A percentile compares a stretch with the other conserved stretches of the same genome.
These are phyloP conservation scores for Orientallactaga sibirica DNA, from an alignment of 2,797 vertebrate species.

Conservation along the genomic window DNA sequence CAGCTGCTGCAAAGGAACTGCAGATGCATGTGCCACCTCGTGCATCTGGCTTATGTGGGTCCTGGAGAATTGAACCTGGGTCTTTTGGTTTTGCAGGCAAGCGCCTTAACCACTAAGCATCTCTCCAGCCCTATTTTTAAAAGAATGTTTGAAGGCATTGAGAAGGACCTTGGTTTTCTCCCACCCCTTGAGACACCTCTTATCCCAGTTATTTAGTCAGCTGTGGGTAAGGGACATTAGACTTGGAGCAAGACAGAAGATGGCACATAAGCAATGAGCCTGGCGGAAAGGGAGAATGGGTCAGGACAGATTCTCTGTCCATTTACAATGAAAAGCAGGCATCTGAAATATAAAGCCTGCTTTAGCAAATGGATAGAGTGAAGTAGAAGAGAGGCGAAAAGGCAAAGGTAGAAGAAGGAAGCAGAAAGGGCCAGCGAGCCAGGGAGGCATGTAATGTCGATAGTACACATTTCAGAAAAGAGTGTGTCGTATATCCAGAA, in stretches of 20 bases:
- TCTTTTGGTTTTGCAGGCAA: no score
- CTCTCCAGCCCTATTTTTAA: no score
- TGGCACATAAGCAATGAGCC: not conserved
- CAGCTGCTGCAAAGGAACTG: no score
- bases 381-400: not conserved
- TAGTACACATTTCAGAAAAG: not conserved
- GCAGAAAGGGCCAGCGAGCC: not conserved
- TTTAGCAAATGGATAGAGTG: not conserved
- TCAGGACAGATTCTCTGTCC: not conserved
- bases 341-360: not conserved
- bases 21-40: no score
- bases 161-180: not conserved
- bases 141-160: no score
- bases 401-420: constrained; percentile 1
- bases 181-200: not conserved
- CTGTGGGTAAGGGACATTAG: not conserved
- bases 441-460: not conserved
- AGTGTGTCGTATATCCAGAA: constrained; percentile 14
- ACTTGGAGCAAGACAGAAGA: constrained; percentile 21
- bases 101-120: no score
- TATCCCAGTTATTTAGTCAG: constrained; percentile 21
- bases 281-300: not conserved
- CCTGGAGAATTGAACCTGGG: no score
- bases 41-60: no score
- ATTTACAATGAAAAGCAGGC: not conserved